Conservation (phyloP, 2,888 invertebrate genomes). For the Eupithecia exiguata region DNA sequence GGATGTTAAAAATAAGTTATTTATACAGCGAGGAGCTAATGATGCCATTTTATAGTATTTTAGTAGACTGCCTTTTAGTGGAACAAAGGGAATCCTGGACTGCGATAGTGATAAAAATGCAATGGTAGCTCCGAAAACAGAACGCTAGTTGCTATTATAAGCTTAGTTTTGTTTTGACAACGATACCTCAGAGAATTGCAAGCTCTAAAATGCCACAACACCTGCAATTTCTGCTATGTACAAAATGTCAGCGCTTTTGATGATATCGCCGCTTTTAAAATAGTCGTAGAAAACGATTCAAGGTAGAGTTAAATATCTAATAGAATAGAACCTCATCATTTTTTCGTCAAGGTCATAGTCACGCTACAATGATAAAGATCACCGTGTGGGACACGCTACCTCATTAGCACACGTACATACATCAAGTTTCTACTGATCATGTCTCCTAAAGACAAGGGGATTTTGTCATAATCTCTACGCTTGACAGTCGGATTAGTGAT, state of each 20-base stretch:
- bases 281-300: not conserved
- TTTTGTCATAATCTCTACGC: too few relatives aligned
- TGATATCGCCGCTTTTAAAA: not conserved
- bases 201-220: not conserved
- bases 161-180: conserved; percentile 1
- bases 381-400: too few relatives aligned
- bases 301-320: not conserved
- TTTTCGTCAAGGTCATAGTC: too few relatives aligned
- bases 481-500: too few relatives aligned
- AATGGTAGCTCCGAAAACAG: not conserved
- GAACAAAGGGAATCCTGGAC: not conserved
- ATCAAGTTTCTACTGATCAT: too few relatives aligned
- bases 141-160: not conserved
- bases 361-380: too few relatives aligned
- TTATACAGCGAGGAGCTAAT: not conserved
- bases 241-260: not conserved
- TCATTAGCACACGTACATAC: too few relatives aligned
- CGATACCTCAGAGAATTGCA: not conserved
- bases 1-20: not conserved
- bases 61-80: not conserved
- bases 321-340: too few relatives aligned
- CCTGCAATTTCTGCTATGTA: not conserved
- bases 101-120: not conserved
- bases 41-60: not conserved
- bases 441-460: too few relatives aligned